Conservation (phyloP, 2,888 invertebrate species). For the Polymixis flavicincta region DNA sequence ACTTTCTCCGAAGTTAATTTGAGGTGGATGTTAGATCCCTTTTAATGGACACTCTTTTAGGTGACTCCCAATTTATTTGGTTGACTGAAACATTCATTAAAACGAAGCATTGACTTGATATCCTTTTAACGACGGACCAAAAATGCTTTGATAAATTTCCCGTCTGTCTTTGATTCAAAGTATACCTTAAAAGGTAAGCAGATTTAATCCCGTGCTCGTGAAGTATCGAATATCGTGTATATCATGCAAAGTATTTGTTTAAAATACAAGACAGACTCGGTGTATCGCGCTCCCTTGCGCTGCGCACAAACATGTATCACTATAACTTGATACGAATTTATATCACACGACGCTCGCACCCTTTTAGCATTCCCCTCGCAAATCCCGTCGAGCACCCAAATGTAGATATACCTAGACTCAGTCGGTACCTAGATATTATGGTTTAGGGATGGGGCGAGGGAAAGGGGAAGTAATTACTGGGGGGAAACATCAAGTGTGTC, state of each 20-base stretch:
- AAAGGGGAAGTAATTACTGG: conserved; percentile 86
- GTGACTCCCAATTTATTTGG: conserved; percentile 88
- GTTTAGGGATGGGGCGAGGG: conserved; percentile 77
- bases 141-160: conserved; percentile 76
- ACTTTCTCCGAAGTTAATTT: conserved; percentile 89
- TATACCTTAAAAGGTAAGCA: conserved; percentile 63
- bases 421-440: conserved; percentile 81
- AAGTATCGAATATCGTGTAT: conserved; percentile 64
- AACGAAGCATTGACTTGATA: conserved; percentile 78
- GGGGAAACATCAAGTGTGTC: conserved; percentile 90
- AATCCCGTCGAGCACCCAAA: conserved; percentile 82
- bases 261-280: conserved; percentile 77
- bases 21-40: conserved; percentile 87
- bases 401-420: conserved; percentile 83
- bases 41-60: conserved; percentile 89
- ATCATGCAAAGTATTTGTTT: conserved; percentile 74
- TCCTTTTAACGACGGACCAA: conserved; percentile 77
- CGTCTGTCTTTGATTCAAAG: conserved; percentile 58
- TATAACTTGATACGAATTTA: conserved; percentile 79
- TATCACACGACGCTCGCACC: conserved; percentile 82
- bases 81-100: conserved; percentile 88
- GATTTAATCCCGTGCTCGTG: conserved; percentile 57
- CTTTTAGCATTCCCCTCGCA: conserved; percentile 88
- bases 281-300: conserved; percentile 70
- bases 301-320: conserved; percentile 69